phyloP scores from a whole-genome alignment of 2,888 invertebrate species.

The Tortrix viridana region DNA sequence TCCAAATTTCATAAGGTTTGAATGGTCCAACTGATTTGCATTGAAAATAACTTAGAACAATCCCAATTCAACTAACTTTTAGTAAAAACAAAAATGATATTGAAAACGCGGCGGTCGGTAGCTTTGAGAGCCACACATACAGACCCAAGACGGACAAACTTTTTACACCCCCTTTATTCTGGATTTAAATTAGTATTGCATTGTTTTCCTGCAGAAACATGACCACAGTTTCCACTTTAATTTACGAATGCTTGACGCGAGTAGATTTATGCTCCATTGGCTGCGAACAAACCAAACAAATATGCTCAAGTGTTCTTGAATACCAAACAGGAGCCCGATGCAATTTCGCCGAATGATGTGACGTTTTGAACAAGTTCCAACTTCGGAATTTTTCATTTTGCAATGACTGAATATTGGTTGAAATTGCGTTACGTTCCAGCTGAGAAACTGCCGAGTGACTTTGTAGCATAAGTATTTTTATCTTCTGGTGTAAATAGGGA shows the following conservation, averaged over 20 bases:
- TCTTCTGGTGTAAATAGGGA: neutral
- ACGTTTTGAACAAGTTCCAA: slow-evolving; percentile 65
- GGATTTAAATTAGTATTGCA: neutral
- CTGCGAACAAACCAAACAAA: slow-evolving; percentile 54
- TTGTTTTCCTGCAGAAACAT: neutral
- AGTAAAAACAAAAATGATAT: too few species aligned
- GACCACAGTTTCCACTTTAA: slow-evolving; percentile 9
- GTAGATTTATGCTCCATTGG: slow-evolving; percentile 28
- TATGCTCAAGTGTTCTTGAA: slow-evolving; percentile 68
- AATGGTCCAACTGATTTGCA: neutral
- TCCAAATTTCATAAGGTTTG: neutral
- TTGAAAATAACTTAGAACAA: neutral
- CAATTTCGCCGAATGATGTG: slow-evolving; percentile 72
- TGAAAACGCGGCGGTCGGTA: too few species aligned
- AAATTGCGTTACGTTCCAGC: slow-evolving; percentile 30
- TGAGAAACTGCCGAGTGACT: slow-evolving; percentile 43
- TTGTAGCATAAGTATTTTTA: slow-evolving; percentile 33
- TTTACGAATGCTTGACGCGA: slow-evolving; percentile 14
- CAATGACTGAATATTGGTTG: slow-evolving; percentile 48
- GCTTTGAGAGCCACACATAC: neutral
- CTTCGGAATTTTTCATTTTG: slow-evolving; percentile 71
- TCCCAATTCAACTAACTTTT: neutral
- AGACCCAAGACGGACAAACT: neutral
- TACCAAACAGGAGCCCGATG: slow-evolving; percentile 71
- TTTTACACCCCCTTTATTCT: neutral